A percentile compares a stretch with the other conserved stretches of the same genome.
Conservation (phyloP, 2,797 vertebrate species). For the Periparus ater region DNA sequence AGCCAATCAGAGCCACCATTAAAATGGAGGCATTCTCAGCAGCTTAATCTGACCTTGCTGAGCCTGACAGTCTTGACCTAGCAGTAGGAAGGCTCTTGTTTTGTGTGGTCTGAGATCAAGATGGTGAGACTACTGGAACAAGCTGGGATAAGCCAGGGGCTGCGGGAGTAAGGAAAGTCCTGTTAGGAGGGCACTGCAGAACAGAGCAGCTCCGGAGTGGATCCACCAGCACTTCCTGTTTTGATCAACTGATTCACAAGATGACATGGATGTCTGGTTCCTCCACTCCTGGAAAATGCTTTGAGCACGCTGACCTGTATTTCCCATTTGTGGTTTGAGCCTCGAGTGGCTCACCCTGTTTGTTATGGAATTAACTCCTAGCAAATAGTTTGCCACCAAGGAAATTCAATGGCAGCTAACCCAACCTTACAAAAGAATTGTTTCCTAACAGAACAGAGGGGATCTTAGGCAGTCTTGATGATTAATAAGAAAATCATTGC, state of each 20-base stretch:
- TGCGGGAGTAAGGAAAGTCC: not conserved
- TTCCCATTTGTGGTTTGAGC: slow-evolving; percentile 35
- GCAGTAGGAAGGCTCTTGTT: not conserved
- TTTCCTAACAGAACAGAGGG: not conserved
- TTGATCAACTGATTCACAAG: slow-evolving; percentile 16
- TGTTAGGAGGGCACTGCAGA: not conserved
- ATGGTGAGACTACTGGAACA: not conserved
- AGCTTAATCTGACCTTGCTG: not conserved
- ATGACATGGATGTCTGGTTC: not conserved
- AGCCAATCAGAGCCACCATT: not conserved
- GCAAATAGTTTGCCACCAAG: not conserved
- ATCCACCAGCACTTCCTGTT: slow-evolving; percentile 52
- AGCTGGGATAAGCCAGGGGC: not conserved
- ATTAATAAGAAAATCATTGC: not conserved
- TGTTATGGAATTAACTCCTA: slow-evolving; percentile 11
- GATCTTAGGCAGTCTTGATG: not conserved
- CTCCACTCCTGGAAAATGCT: slow-evolving; percentile 26
- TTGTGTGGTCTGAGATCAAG: not conserved
- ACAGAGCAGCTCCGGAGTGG: not conserved
- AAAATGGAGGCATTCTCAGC: not conserved
- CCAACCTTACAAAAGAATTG: not conserved
- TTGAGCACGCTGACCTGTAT: slow-evolving; percentile 43
- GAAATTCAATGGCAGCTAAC: slow-evolving; percentile 24
- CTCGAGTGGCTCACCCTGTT: slow-evolving; percentile 39
- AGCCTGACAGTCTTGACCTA: not conserved